Base-by-base conservation (phyloP, 2,888 invertebrate genomes). In the Tinea trinotella region DNA sequence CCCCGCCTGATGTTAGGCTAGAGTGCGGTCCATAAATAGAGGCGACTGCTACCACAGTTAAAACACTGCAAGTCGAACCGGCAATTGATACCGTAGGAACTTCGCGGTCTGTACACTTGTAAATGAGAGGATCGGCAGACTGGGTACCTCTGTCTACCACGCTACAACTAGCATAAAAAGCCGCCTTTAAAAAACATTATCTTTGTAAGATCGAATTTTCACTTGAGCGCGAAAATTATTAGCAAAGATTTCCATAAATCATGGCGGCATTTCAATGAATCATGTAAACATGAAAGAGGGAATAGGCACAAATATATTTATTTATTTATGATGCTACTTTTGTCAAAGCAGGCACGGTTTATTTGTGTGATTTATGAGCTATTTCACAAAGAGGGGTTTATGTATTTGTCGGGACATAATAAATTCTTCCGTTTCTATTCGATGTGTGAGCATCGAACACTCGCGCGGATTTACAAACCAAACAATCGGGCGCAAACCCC, bases 361-460 rank as follows among this genome's bases (percentile, higher is more conserved):
- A 73, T 73, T 69, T 70, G 64, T 65, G 71, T 79, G 81, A 81
- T 80, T 78, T 79, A 81, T 75, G 72, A 65, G 63, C 64, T 64
- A 65, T 68, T 62, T 67, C 66, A 77, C 73, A 79, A 75, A 75
- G 76, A 74, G 71, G 70, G 53, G 68, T 66, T 69, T 65, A 70
- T 71, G 66, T 66, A 67, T 77, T 75, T 75, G 75, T 73, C 68
- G 70, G 65, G 69, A 68, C 63, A 71, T 69, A 72, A 78, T 77
- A 78, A 73, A 78, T 78, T 73, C 65, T 67, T 67, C 61, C 63
- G 64, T 67, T 68, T 70, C 67, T 58, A 57, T 58, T 70, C 50
- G 50, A 50, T 50, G 50, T 50, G 57, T 57, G 59, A 58, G 56
- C 56, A 57, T 57, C 55, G 54, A 53, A 56, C 34, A 40, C 24